Conservation (phyloP, 2,888 invertebrate genomes). For the Epinotia bilunana region DNA sequence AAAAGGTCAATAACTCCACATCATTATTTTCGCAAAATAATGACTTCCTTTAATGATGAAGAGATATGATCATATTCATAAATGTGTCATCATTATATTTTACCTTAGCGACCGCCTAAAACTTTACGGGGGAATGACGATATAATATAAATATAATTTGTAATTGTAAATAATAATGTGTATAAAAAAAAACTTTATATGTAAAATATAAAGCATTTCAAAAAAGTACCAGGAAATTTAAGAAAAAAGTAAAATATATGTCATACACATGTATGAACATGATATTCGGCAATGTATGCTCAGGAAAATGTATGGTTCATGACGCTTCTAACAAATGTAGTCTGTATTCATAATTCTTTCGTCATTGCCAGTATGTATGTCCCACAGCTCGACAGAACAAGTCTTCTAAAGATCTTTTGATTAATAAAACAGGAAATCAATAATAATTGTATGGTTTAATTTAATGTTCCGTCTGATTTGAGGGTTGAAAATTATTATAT, state of each 20-base stretch:
- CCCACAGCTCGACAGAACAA: conserved; percentile 6
- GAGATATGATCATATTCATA: conserved; percentile 38
- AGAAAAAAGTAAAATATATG: conserved; percentile 16
- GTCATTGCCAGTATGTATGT: not conserved
- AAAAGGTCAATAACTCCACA: conserved; percentile 47
- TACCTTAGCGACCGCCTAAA: not conserved
- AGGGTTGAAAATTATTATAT: no score
- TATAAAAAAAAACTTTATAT: conserved; percentile 7
- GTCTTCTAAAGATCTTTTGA: no score
- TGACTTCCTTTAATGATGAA: conserved; percentile 34
- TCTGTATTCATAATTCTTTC: not conserved
- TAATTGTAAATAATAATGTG: conserved; percentile 1
- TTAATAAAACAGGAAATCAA: no score
- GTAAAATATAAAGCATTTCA: not conserved
- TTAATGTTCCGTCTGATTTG: no score
- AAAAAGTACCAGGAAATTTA: not conserved
- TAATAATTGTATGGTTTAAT: no score
- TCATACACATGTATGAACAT: conserved; percentile 42
- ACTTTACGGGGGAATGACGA: not conserved
- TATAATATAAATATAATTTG: not conserved
- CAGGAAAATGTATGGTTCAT: conserved; percentile 33
- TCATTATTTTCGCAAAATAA: conserved; percentile 35
- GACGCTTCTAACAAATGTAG: not conserved
- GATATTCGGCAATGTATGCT: conserved; percentile 6
- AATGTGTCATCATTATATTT: conserved; percentile 37